phyloP scores from a whole-genome alignment of 2,888 invertebrate genomes.

The Sphaeridia pumilis region DNA sequence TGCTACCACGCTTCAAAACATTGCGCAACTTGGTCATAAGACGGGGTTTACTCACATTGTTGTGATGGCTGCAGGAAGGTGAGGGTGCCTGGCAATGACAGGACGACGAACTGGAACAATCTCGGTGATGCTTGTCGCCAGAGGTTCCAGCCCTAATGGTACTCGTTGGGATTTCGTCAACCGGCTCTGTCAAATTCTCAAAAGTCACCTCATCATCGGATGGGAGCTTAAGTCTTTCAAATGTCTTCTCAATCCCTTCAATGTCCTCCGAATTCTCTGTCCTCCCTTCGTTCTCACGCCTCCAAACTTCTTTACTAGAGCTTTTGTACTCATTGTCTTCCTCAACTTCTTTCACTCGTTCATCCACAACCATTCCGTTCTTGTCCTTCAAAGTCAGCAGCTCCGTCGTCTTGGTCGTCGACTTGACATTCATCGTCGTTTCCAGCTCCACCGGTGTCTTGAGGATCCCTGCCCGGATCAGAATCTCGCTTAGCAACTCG shows the following conservation, averaged over 20 bases:
- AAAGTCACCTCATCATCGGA: neutral
- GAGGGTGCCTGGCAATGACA: too few relatives aligned
- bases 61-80: too few relatives aligned
- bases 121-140: too few relatives aligned
- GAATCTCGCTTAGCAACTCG: constrained; percentile 55
- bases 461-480: constrained; percentile 50
- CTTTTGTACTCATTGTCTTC: constrained; percentile 59
- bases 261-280: neutral
- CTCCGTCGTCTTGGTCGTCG: constrained; percentile 57
- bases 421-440: constrained; percentile 58
- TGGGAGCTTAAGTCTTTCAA: constrained; percentile 7
- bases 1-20: too few relatives aligned
- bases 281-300: constrained; percentile 16
- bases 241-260: constrained; percentile 11
- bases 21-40: too few relatives aligned
- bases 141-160: too few relatives aligned
- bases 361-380: constrained; percentile 57
- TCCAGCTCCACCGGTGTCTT: constrained; percentile 57
- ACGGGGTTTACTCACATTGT: too few relatives aligned
- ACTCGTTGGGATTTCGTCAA: too few relatives aligned
- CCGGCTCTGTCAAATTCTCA: too few relatives aligned
- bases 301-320: constrained; percentile 36
- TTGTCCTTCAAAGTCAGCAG: constrained; percentile 54
- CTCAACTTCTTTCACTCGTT: constrained; percentile 55
- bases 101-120: too few relatives aligned